phyloP scores from a whole-genome alignment of 2,113 vertebrate species.

The Australoheros scitulus region DNA sequence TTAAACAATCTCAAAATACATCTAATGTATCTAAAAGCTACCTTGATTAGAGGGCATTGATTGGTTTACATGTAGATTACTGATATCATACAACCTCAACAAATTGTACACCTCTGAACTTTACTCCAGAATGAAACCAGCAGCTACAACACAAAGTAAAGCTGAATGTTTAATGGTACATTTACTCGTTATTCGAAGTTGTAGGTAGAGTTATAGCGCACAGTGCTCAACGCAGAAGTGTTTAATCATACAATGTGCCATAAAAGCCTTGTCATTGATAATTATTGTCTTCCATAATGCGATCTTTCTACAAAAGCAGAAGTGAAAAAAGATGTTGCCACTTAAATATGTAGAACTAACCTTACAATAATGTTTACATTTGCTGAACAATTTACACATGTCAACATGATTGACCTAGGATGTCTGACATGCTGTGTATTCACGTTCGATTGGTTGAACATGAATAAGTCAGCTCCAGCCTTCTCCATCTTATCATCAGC shows the following conservation, averaged over 20 bases:
- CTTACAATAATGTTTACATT: conserved; percentile 32
- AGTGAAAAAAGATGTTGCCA: not conserved
- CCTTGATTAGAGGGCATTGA: conserved; percentile 29
- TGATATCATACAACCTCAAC: conserved; percentile 41
- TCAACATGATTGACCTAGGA: conserved; percentile 51
- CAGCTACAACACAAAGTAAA: conserved; percentile 3
- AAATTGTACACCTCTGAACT: conserved; percentile 52
- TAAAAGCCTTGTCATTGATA: not conserved
- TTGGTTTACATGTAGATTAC: conserved; percentile 36
- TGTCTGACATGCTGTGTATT: conserved; percentile 47
- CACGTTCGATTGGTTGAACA: conserved; percentile 55
- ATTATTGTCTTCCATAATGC: not conserved
- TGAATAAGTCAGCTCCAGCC: conserved; percentile 63
- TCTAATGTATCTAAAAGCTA: not conserved
- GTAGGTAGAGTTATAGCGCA: not conserved
- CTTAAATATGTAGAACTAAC: conserved; percentile 28
- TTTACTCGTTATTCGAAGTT: conserved; percentile 8
- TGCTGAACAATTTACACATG: conserved; percentile 44
- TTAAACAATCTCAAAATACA: not conserved
- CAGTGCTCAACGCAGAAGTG: not conserved
- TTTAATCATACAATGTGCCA: not conserved
- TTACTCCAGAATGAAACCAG: conserved; percentile 36
- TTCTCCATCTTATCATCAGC: conserved; percentile 62
- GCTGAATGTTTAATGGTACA: conserved; percentile 16
- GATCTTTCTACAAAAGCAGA: not conserved